Evolutionary conservation across 2,888 invertebrate genomes (phyloP).

Genomic region (Ennomos quercinarius): DNA sequence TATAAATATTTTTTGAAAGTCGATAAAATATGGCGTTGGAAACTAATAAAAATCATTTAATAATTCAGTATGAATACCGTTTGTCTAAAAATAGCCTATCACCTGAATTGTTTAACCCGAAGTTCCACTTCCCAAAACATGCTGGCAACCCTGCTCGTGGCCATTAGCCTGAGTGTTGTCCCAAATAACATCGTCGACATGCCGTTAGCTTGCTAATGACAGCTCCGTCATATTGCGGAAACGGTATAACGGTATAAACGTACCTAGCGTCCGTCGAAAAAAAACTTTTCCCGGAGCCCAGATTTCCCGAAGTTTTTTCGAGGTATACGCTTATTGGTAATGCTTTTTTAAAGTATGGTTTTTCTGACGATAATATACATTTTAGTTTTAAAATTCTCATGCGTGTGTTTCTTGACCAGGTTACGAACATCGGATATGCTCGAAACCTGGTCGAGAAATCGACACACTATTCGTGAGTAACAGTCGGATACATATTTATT

Average conservation of each 20-base stretch:
- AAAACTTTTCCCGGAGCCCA: conserved; percentile 20
- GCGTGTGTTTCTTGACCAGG: no score
- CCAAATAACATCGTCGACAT: conserved; percentile 54
- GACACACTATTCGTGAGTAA: no score
- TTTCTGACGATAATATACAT: no score
- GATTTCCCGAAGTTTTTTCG: conserved; percentile 10
- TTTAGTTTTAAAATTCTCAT: no score
- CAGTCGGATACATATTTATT: no score
- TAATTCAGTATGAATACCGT: background rate
- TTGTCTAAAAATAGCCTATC: conserved; percentile 5
- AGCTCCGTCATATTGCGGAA: conserved; percentile 50
- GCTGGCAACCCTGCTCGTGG: conserved; percentile 20
- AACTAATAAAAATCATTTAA: no score
- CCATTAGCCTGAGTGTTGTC: conserved; percentile 59
- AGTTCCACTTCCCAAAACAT: conserved; percentile 9
- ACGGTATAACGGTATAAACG: conserved; percentile 27
- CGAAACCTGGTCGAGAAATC: no score
- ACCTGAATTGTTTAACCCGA: conserved; percentile 13
- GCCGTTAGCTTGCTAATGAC: conserved; percentile 52
- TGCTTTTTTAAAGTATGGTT: background rate
- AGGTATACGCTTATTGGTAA: background rate
- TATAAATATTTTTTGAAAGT: no score
- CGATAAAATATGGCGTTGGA: no score
- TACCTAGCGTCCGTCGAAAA: conserved; percentile 21
- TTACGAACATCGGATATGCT: no score